These are phyloP conservation scores for Eubasilissa splendida DNA, from an alignment of 2,888 invertebrate species.

Conservation along the genomic window DNA sequence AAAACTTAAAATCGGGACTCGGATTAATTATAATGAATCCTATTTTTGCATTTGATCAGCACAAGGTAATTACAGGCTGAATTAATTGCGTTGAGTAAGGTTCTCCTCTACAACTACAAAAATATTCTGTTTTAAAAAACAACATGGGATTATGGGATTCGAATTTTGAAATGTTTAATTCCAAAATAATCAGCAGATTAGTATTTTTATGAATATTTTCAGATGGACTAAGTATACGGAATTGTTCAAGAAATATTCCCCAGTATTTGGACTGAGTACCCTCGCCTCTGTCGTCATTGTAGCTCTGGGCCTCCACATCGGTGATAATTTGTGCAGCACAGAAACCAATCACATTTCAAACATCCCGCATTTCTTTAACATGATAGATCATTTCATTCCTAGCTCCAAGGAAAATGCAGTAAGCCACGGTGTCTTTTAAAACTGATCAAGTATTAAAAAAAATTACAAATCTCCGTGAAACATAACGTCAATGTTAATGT, in stretches of 20 bases:
- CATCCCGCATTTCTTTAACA: conserved; percentile 11
- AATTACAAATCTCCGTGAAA: too few species aligned
- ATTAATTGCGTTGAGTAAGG: too few species aligned
- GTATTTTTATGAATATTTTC: neutral
- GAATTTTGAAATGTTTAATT: too few species aligned
- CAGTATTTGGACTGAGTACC: conserved; percentile 52
- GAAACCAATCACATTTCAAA: conserved; percentile 9
- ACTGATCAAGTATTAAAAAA: neutral
- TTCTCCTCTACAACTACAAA: too few species aligned
- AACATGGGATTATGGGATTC: too few species aligned
- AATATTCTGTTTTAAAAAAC: too few species aligned
- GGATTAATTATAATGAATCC: too few species aligned
- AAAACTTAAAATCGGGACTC: too few species aligned
- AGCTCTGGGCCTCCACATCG: neutral
- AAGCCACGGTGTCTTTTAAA: conserved; percentile 3
- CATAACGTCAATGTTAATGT: too few species aligned
- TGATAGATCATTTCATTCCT: conserved; percentile 5
- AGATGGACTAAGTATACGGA: neutral
- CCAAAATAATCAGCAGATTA: too few species aligned
- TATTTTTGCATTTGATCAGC: too few species aligned
- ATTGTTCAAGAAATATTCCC: neutral
- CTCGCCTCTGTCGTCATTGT: conserved; percentile 60
- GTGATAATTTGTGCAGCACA: conserved; percentile 5
- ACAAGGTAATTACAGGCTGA: too few species aligned
- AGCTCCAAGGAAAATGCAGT: neutral